Evolutionary conservation across 2,888 invertebrate species (phyloP).

Genomic region (Melieria crassipennis): DNA sequence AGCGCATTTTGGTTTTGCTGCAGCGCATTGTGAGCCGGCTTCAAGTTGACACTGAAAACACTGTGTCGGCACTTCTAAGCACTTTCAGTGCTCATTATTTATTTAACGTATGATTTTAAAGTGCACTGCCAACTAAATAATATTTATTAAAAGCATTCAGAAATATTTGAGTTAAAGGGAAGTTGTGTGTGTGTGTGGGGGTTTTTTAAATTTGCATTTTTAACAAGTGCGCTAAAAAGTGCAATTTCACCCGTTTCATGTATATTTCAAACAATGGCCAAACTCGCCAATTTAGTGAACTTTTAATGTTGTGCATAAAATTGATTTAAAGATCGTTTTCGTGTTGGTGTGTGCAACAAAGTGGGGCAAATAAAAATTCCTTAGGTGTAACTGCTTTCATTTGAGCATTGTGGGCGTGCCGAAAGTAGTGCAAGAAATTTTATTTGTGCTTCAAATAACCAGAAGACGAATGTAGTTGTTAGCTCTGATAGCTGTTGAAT

Average conservation of each 20-base stretch:
- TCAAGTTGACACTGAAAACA: too few species aligned
- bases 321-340: background rate
- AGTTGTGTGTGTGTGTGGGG: background rate
- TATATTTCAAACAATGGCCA: conserved; percentile 10
- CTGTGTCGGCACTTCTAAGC: too few species aligned
- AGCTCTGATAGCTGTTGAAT: too few species aligned
- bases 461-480: background rate
- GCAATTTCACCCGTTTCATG: conserved; percentile 48
- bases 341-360: background rate
- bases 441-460: conserved; percentile 47
- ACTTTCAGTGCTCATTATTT: background rate
- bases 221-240: conserved; percentile 64
- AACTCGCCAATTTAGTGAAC: conserved; percentile 20
- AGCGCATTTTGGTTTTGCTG: too few species aligned
- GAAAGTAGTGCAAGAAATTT: conserved; percentile 59
- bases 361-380: conserved; percentile 51
- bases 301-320: conserved; percentile 28
- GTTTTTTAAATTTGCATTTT: conserved; percentile 54
- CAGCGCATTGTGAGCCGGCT: too few species aligned
- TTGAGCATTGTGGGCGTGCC: conserved; percentile 38
- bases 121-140: background rate
- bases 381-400: conserved; percentile 46
- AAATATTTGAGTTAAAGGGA: background rate
- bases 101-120: background rate
- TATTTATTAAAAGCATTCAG: background rate